phyloP scores from a whole-genome alignment of 2,888 invertebrate genomes.

The Thecophora atra region DNA sequence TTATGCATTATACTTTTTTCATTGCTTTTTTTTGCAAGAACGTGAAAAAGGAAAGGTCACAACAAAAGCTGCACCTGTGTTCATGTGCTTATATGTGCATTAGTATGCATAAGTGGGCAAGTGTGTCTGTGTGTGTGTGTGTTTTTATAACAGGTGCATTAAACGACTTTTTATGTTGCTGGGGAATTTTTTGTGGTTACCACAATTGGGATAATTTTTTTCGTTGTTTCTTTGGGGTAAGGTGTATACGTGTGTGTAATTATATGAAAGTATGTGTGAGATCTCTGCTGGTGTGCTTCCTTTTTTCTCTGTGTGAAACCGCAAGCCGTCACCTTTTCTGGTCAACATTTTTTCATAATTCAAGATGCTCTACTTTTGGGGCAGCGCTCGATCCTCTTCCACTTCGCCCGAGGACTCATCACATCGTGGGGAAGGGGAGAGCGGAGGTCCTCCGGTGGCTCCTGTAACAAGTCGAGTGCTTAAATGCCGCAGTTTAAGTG shows the following conservation, averaged over 20 bases:
- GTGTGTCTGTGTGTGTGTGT: not conserved
- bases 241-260: not conserved
- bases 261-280: not conserved
- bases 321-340: slow-evolving; percentile 20
- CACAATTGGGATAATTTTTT: not conserved
- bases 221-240: not conserved
- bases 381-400: not conserved
- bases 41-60: not conserved
- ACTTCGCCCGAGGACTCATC: too few species aligned
- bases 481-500: slow-evolving; percentile 22
- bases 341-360: slow-evolving; percentile 15
- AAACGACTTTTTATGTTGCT: slow-evolving; percentile 13
- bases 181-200: not conserved
- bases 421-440: not conserved
- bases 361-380: too few species aligned
- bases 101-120: not conserved
- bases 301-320: slow-evolving; percentile 7
- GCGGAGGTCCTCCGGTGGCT: not conserved
- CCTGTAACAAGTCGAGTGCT: not conserved
- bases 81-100: not conserved
- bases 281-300: not conserved
- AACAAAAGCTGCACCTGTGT: not conserved
- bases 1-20: not conserved
- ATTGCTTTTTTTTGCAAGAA: slow-evolving; percentile 1
- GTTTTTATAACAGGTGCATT: slow-evolving; percentile 26